Evolutionary conservation across 2,797 vertebrate genomes (phyloP), one percentile per base, ranked within the genome.

Genomic region (Sitta carolinensis): DNA sequence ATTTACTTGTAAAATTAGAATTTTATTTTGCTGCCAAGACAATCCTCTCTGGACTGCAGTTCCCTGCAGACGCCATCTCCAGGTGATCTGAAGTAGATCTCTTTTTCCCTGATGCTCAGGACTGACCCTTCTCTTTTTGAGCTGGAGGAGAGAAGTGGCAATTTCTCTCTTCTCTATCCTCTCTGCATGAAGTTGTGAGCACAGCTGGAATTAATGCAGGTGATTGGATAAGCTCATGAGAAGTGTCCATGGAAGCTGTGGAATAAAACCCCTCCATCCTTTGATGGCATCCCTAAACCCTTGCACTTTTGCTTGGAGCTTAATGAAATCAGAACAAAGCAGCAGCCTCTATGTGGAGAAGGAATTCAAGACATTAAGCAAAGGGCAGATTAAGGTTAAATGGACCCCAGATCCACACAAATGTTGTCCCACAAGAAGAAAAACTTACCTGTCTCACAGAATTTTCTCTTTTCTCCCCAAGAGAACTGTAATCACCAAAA

Each of bases 181-280:
- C 22, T 74, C n/a, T 23, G 3, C 21, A 20, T 11, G 55, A 55
- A 93, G 18, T 11, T 36, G n/a, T 84, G 40, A 90, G 63, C 36
- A 48, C 86, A 94, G 94, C 51, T 84, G 84, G 85, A 93, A 95
- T 69, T 76, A 82, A 89, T 67, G 67, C 40, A 88, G 43, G 29
- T 15, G 2, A 72, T 13, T 1, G 18, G 26, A 61, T 55, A 64
- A 95, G 48, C 36, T 85, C 72, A 74, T 2, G 8, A 82, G 63
- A 91, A 74, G 19, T 75, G 85, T 88, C 73, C 57, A 36, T 68
- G 59, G 80, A 75, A 93, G 54, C 66, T 5, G 2, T 75, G 54
- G 20, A 47, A 84, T 73, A 66, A 93, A 89, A 91, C n/a, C 14
- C 47, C 43, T 86, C 19, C 42, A 68, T 76, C 19, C 69, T 86